phyloP scores from a whole-genome alignment of 2,888 invertebrate genomes.

The Diabrotica balteata region DNA sequence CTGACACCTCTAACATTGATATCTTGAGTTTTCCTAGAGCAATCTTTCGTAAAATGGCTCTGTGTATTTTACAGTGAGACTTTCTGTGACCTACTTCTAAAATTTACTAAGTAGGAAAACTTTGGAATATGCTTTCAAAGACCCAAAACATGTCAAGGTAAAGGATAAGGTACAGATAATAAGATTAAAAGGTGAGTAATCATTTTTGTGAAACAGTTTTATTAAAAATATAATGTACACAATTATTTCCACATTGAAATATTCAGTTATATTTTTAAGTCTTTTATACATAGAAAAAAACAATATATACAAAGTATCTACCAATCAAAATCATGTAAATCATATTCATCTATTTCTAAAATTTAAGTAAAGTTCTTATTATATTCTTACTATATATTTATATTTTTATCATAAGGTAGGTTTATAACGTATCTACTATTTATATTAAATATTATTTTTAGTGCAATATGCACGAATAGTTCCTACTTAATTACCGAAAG shows the following conservation, averaged over 20 bases:
- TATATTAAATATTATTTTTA: conserved; percentile 4
- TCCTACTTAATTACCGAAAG: conserved; percentile 1
- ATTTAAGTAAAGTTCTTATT: conserved; percentile 13
- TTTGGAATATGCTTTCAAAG: no score
- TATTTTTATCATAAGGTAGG: conserved; percentile 1
- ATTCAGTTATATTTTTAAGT: conserved; percentile 14
- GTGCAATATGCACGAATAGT: conserved; percentile 8
- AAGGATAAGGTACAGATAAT: no score
- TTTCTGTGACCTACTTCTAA: no score
- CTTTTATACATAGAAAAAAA: conserved; percentile 27
- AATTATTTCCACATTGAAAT: conserved; percentile 29
- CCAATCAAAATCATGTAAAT: conserved; percentile 10
- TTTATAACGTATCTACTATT: conserved; percentile 1
- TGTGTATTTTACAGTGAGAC: no score
- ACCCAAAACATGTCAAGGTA: no score
- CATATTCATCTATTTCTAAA: conserved; percentile 6
- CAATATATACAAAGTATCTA: conserved; percentile 21
- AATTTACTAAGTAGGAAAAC: no score
- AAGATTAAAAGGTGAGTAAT: background rate
- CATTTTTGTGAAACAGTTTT: conserved; percentile 33
- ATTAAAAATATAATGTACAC: conserved; percentile 40
- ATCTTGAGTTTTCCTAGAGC: no score
- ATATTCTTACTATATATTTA: background rate
- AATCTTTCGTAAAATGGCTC: no score
- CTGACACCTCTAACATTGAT: no score